phyloP scores from a whole-genome alignment of 2,888 invertebrate genomes.

The Deroplatys truncata region DNA sequence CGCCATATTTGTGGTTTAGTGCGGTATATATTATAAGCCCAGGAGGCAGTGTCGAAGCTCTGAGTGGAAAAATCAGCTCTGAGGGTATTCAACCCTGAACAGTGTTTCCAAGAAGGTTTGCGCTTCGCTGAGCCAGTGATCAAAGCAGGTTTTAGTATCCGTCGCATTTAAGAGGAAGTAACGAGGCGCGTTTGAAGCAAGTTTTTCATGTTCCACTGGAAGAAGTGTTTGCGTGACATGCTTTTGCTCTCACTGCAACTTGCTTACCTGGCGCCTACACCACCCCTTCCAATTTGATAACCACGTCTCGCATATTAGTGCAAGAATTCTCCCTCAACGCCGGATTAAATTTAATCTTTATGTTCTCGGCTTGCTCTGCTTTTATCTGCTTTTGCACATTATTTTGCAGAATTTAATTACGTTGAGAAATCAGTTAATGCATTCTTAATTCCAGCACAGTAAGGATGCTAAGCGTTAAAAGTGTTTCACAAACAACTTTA shows the following conservation, averaged over 20 bases:
- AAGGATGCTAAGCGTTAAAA: not conserved
- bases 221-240: not conserved
- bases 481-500: not conserved
- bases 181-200: too few species aligned
- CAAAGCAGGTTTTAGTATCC: not conserved
- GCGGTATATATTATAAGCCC: not conserved
- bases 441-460: not conserved
- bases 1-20: not conserved
- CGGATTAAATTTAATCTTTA: not conserved
- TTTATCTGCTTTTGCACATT: not conserved
- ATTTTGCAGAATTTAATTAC: not conserved
- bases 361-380: not conserved
- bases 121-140: not conserved
- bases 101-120: not conserved
- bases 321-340: not conserved
- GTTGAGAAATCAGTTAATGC: not conserved
- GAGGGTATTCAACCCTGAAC: not conserved
- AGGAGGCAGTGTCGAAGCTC: not conserved
- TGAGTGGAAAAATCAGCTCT: not conserved
- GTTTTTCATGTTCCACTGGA: not conserved
- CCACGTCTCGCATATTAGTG: not conserved
- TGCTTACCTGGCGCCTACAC: not conserved
- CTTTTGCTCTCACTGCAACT: not conserved
- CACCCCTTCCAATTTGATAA: not conserved
- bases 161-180: not conserved